These are phyloP conservation scores for Cheilosia grossa DNA, from an alignment of 2,888 invertebrate species.

Conservation along the genomic window DNA sequence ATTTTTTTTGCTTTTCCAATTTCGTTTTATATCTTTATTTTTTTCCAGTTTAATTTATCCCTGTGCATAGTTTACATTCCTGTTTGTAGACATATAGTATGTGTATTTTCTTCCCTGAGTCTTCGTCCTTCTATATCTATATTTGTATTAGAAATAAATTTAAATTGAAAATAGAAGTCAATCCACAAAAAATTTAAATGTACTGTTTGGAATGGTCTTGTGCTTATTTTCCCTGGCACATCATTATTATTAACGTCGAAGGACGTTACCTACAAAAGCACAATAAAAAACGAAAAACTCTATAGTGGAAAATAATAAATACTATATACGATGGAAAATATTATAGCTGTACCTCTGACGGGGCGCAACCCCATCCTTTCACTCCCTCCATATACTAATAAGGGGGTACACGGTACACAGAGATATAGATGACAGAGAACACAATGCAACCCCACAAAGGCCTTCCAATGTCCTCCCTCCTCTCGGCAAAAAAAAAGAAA, in stretches of 20 bases:
- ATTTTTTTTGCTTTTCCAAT: slow-evolving; percentile 45
- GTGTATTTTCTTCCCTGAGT: slow-evolving; percentile 21
- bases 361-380: background rate
- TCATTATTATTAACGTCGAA: slow-evolving; percentile 48
- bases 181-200: slow-evolving; percentile 36
- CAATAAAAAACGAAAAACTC: slow-evolving; percentile 49
- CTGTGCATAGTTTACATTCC: slow-evolving; percentile 45
- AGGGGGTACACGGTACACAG: slow-evolving; percentile 45
- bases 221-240: slow-evolving; percentile 6
- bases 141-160: slow-evolving; percentile 16
- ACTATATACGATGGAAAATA: slow-evolving; percentile 41
- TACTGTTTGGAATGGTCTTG: background rate
- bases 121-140: slow-evolving; percentile 37
- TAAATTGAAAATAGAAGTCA: slow-evolving; percentile 37
- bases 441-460: slow-evolving; percentile 63
- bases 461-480: background rate
- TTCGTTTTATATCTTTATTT: slow-evolving; percentile 52
- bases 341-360: slow-evolving; percentile 64
- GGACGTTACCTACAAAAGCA: slow-evolving; percentile 28
- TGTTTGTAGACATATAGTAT: background rate
- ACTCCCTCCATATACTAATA: slow-evolving; percentile 62
- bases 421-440: slow-evolving; percentile 52
- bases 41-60: slow-evolving; percentile 33
- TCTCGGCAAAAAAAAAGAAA: slow-evolving; percentile 12
- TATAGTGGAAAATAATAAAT: slow-evolving; percentile 68